These are phyloP conservation scores for Linepithema humile DNA, from an alignment of 1,140 invertebrate genomes.

Conservation along the genomic window DNA sequence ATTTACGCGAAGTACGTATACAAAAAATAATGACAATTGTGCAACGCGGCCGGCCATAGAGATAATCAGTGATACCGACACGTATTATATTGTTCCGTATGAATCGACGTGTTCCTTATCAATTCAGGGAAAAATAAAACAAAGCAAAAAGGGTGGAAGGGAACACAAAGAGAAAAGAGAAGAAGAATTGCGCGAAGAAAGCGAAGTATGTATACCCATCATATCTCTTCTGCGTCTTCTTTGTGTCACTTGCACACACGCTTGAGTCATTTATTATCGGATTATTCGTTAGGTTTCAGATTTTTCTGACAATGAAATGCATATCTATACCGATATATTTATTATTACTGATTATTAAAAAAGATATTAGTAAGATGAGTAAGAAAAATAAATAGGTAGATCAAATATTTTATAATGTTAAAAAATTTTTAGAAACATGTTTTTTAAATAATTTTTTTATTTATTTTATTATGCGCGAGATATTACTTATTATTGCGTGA, in stretches of 20 bases:
- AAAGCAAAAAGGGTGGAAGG: neutral
- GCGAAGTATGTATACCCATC: neutral
- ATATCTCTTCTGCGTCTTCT: neutral
- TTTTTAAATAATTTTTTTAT: neutral
- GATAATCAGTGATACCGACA: conserved; percentile 20
- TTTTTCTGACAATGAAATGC: neutral
- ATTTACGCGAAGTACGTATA: neutral
- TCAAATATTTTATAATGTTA: neutral
- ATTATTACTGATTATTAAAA: neutral
- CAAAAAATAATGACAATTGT: conserved; percentile 2
- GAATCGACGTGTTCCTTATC: conserved; percentile 13
- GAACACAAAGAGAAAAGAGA: neutral
- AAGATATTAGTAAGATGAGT: neutral
- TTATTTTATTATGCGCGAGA: neutral
- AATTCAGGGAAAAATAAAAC: neutral
- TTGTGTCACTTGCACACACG: neutral
- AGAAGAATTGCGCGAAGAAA: neutral
- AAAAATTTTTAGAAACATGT: neutral
- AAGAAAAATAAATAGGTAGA: no score
- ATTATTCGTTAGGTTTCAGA: neutral
- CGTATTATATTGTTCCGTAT: neutral
- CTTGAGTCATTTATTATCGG: conserved; percentile 5
- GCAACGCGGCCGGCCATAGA: no score
- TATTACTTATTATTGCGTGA: neutral
- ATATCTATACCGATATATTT: neutral